These are phyloP conservation scores for Hirtodrosophila alboralis DNA, from an alignment of 2,888 invertebrate species.

Conservation along the genomic window DNA sequence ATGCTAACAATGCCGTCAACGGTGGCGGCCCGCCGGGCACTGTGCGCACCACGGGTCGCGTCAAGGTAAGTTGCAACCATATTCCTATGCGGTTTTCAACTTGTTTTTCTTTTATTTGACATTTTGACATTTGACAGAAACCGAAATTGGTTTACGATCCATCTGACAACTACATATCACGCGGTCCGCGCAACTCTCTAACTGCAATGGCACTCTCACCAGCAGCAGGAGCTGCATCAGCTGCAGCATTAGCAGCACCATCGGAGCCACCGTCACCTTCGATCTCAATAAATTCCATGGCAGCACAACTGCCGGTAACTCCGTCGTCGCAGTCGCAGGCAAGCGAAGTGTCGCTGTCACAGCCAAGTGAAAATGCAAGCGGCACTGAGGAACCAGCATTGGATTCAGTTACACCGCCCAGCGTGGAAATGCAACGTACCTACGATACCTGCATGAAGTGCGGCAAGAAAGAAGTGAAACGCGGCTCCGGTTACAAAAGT, in stretches of 20 bases:
- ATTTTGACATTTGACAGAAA: slow-evolving; percentile 85
- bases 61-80: slow-evolving; percentile 67
- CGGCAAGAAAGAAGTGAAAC: slow-evolving; percentile 70
- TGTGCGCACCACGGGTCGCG: slow-evolving; percentile 82
- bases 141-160: slow-evolving; percentile 94
- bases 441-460: slow-evolving; percentile 73
- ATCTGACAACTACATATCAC: slow-evolving; percentile 91
- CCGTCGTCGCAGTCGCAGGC: slow-evolving; percentile 3
- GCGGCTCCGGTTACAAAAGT: slow-evolving; percentile 75
- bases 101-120: too few relatives aligned
- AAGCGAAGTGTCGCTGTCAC: not conserved
- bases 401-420: not conserved
- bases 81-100: not conserved
- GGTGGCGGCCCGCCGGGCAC: slow-evolving; percentile 38
- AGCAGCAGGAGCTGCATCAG: not conserved
- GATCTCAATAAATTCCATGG: not conserved
- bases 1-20: slow-evolving; percentile 14
- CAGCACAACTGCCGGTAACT: slow-evolving; percentile 7
- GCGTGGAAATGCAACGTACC: slow-evolving; percentile 20
- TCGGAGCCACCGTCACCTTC: not conserved
- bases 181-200: slow-evolving; percentile 59
- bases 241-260: not conserved
- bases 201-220: slow-evolving; percentile 8
- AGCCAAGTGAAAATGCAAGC: slow-evolving; percentile 1
- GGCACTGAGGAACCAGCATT: slow-evolving; percentile 1